Base-by-base conservation (phyloP, 2,797 vertebrate species). In the Scleropages formosus region DNA sequence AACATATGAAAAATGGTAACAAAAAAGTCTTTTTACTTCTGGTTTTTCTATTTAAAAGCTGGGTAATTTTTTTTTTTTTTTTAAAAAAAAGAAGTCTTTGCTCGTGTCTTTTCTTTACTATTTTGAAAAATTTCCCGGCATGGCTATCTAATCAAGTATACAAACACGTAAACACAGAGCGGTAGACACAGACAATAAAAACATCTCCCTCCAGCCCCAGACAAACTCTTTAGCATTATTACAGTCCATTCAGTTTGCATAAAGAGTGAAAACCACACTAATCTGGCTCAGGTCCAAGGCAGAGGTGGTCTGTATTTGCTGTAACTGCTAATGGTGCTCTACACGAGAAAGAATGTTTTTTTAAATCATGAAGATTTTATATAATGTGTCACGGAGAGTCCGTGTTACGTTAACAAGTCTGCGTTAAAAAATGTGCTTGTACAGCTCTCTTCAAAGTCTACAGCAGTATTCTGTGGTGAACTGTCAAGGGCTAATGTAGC, bases 401-500 rank as follows among this genome's bases (percentile, higher is more conserved):
- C 22, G 39, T 31, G 20, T 10, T 61, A 60, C n/a, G 8, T 59
- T 44, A 72, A 59, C 71, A 18, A 83, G 89, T 89, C 87, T 90
- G 88, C 9, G 47, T 26, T 18, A 51, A 64, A 3, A 64, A 49
- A 26, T 8, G 47, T 20, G 18, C 44, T 56, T 67, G 73, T 39
- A 46, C 53, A 15, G 9, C 31, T 59, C 24, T n/a, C 20, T 61
- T 70, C 66, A 49, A 68, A 61, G 53, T 68, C n/a, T 60, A 31
- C 4, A 13, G 9, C 15, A 44, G n/a, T 24, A 20, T 56, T 74
- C 65, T 44, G 44, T 27, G 16, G 75, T 65, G 49, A 72, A 51
- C 69, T 89, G 88, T 89, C 89, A 88, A 84, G 85, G 86, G 88
- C 82, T 77, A 84, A 84, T 85, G 75, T 87, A 85, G 83, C 82